Evolutionary conservation across 2,888 invertebrate genomes (phyloP), one percentile per base, ranked within the genome.

Genomic region (Schizotus pectinicornis): DNA sequence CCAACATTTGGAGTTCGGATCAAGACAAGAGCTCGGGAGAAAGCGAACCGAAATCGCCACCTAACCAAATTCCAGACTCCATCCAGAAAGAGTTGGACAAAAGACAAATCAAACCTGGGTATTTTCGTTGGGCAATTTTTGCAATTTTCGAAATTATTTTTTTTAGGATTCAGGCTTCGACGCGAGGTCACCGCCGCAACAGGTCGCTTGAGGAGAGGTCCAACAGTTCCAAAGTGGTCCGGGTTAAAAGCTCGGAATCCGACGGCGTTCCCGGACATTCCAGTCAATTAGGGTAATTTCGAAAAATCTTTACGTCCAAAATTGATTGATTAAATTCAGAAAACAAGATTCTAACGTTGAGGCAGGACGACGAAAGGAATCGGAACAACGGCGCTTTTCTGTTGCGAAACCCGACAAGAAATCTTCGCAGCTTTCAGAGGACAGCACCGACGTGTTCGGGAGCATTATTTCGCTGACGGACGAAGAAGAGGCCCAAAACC

Each of bases 1-100:
- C 74, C 9, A 86, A 88, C 75, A 86, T 91, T 68, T 92, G 92
- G 92, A 91, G 90, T 78, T 87, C 89, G 0, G 68, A 77, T 69
- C 52, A 76, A 69, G 69, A 77, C 80, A 56, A 77, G 79, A 54
- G 75, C 78, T 74, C 78, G 68, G 69, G 77, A 80, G 56, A 77
- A 79, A 54, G 75, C 78, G 74, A 78, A 80, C 61, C 64, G 5
- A 57, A 47, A 8, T 59, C 46, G 35, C 56, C 67, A 1, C 33
- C 58, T 3, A 67, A 76, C 48, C 74, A 77, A 62, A 78, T 90
- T 52, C 86, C 89, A 0, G 85, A 88, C 59, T 84, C 87, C 8
- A 85, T 88, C 11, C 84, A 85, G 68, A 86, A 85, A 68, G 86
- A 88, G 74, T 79, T 89, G 56, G 86, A 88, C 65, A 85, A 85